Evolutionary conservation across 2,113 vertebrate species (phyloP).

Genomic region (Gallinago media): DNA sequence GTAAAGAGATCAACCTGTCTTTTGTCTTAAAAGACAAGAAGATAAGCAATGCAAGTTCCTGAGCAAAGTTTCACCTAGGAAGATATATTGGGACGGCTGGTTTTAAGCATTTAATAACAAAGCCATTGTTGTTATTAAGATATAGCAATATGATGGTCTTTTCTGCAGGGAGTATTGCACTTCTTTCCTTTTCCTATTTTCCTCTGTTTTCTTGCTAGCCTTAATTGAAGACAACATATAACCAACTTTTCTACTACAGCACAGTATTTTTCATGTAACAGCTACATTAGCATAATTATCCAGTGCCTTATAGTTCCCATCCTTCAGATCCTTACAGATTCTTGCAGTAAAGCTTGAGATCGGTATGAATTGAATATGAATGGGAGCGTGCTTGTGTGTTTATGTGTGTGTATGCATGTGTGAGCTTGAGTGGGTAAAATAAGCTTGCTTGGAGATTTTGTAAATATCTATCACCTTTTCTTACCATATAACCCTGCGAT

Average conservation of each 20-base stretch:
- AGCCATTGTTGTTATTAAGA: neutral
- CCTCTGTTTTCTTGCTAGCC: neutral
- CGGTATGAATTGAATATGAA: neutral
- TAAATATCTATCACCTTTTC: neutral
- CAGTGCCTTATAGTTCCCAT: neutral
- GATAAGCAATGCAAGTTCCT: neutral
- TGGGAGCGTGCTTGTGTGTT: accelerated
- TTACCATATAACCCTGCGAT: neutral
- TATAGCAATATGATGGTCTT: neutral
- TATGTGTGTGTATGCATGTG: accelerated
- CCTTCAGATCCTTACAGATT: neutral
- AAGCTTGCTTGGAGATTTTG: neutral
- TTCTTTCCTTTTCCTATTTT: neutral
- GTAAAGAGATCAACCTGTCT: neutral
- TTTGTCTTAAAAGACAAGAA: neutral
- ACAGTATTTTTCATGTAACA: neutral
- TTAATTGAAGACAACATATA: neutral
- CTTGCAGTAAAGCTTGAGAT: accelerated
- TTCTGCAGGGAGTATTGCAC: neutral
- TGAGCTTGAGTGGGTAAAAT: neutral
- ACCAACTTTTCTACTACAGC: neutral
- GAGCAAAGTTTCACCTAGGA: neutral
- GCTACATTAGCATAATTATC: neutral
- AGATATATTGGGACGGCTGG: neutral
- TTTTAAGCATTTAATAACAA: neutral